Conservation (phyloP, 2,113 vertebrate species). For the Apaloderma vittatum region DNA sequence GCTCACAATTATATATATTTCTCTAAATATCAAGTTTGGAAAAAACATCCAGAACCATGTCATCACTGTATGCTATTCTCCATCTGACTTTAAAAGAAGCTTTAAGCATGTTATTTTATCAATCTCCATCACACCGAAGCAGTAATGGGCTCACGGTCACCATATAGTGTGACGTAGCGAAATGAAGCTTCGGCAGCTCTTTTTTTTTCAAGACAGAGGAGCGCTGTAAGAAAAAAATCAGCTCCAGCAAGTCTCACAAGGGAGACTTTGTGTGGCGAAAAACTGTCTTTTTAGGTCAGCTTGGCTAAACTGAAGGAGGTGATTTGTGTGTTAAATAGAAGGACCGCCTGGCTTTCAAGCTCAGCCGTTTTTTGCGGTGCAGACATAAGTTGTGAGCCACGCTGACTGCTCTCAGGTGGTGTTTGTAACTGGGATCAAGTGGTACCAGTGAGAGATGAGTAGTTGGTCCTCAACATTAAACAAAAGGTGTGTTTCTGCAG, state of each 20-base stretch:
- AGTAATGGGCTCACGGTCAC: background rate
- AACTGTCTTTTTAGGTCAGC: constrained; percentile 44
- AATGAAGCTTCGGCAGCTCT: background rate
- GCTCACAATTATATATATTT: background rate
- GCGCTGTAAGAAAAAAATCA: background rate
- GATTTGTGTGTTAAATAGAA: constrained; percentile 4
- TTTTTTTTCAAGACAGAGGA: background rate
- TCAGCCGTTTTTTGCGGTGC: background rate
- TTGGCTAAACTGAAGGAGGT: background rate
- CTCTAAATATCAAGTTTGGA: background rate
- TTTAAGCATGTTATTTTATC: background rate
- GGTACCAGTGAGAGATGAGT: background rate
- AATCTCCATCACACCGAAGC: background rate
- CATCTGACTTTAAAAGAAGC: background rate
- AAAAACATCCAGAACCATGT: background rate
- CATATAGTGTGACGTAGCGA: accelerated
- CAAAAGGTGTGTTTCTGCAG: background rate
- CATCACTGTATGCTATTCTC: background rate
- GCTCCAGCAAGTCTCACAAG: constrained; percentile 1
- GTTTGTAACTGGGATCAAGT: background rate
- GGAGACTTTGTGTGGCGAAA: constrained; percentile 49
- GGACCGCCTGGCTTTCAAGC: background rate
- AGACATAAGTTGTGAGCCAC: accelerated
- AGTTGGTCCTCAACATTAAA: background rate
- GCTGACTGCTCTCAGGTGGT: background rate